These are phyloP conservation scores for Scaptomyza reducta DNA, from an alignment of 2,888 invertebrate species.

Conservation along the genomic window DNA sequence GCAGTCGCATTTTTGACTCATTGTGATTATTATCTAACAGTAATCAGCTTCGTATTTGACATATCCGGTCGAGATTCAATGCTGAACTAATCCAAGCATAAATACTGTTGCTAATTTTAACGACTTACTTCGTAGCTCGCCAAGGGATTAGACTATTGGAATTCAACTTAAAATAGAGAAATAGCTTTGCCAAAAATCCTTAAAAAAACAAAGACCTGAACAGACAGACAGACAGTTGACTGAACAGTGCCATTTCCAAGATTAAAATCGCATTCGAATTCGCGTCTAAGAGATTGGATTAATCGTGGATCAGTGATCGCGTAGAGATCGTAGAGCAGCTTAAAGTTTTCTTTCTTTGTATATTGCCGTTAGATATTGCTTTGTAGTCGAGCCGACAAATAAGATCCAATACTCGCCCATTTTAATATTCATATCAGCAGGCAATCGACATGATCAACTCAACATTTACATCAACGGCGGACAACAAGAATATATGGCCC, in stretches of 20 bases:
- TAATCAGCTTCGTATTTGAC: constrained; percentile 34
- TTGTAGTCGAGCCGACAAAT: constrained; percentile 75
- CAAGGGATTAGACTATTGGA: background rate
- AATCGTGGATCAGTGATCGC: constrained; percentile 52
- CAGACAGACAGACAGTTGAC: constrained; percentile 9
- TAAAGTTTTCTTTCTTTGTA: constrained; percentile 18
- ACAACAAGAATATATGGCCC: constrained; percentile 45
- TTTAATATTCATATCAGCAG: constrained; percentile 67
- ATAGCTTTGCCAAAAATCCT: no score
- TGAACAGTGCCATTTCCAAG: constrained; percentile 34
- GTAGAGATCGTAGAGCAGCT: constrained; percentile 26
- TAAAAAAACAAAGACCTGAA: no score
- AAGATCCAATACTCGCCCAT: constrained; percentile 61
- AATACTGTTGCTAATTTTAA: constrained; percentile 40
- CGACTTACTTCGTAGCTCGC: constrained; percentile 8
- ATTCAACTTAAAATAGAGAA: background rate
- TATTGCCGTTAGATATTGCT: constrained; percentile 73
- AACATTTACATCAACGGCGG: constrained; percentile 28
- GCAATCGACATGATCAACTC: constrained; percentile 63
- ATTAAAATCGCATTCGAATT: constrained; percentile 40
- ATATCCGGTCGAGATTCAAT: constrained; percentile 39
- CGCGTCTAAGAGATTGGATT: background rate
- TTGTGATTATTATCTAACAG: constrained; percentile 36
- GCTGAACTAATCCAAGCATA: constrained; percentile 15
- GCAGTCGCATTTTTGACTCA: constrained; percentile 26